These are phyloP conservation scores for Rhinella marina DNA, from an alignment of 2,797 vertebrate genomes.

Conservation along the genomic window DNA sequence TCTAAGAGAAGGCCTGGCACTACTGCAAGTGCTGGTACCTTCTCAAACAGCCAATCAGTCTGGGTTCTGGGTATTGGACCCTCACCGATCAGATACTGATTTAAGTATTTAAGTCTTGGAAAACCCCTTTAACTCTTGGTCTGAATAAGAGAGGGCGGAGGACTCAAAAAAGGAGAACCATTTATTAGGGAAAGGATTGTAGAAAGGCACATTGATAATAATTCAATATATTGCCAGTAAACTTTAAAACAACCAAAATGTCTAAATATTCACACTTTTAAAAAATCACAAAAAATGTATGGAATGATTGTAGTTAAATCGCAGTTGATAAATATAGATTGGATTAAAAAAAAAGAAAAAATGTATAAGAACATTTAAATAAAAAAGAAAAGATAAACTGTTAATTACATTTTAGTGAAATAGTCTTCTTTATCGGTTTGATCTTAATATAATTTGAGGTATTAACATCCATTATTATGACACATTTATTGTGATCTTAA, in stretches of 20 bases:
- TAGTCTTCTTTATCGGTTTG: not conserved
- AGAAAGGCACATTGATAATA: not conserved
- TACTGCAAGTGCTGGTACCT: no score
- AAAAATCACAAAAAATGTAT: not conserved
- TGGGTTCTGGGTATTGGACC: no score
- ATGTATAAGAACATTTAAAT: not conserved
- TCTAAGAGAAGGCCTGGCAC: no score
- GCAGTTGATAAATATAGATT: not conserved
- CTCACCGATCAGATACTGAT: no score
- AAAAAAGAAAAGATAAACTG: not conserved
- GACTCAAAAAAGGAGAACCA: no score
- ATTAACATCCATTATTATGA: slow-evolving; percentile 51
- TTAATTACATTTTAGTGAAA: slow-evolving; percentile 2
- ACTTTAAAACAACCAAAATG: not conserved
- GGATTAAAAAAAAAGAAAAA: not conserved
- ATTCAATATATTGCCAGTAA: not conserved
- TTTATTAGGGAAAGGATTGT: no score
- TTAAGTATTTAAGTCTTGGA: no score
- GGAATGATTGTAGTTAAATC: not conserved
- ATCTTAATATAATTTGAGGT: slow-evolving; percentile 37
- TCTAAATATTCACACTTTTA: not conserved
- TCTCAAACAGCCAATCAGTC: no score
- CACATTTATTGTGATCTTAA: slow-evolving; percentile 32
- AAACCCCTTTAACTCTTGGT: no score
- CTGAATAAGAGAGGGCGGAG: no score